Evolutionary conservation across 2,888 invertebrate genomes (phyloP), one percentile per base, ranked within the genome.

Genomic region (Hydriomena furcata): DNA sequence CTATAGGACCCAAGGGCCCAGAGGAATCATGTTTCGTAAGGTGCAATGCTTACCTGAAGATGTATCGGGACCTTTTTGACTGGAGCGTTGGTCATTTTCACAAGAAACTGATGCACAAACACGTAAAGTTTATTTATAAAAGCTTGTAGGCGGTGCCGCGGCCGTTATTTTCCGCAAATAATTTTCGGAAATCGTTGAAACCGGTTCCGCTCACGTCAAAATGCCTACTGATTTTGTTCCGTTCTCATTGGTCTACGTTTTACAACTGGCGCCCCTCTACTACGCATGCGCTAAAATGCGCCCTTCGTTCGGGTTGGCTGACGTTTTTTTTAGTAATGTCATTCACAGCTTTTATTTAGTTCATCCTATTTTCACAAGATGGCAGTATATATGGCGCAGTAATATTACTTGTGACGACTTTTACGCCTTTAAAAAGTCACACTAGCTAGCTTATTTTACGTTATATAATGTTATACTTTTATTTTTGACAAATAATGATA

Each of bases 41-140:
- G n/a, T n/a, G 76, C 49, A 13, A 55, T 40, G 7, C 91, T 93
- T 87, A 98, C 95, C 94, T 97, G 96, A 76, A 97, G 92, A 89
- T 98, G 98, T 79, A 98, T 97, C 52, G 98, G 98, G 55, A 98
- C 97, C 91, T 98, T 98, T 89, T 98, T 98, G 65, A 97, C 97
- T 61, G 97, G 97, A 63, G 96, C 96, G 79, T 70, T 83, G 24
- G 41, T 68, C 94, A 94, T 95, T 80, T 84, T 89, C 63, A 73
- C 72, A 56, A 23, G 76, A 73, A 79, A 85, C 82, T 34, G 71
- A 67, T 70, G 66, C 84, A 88, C 85, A 66, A 72, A 71, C 78
- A 82, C 80, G 71, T 71, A 71, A 42, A 37, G 62, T 79, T 79
- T 84, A 84, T 84, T 84, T 80, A 71, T 77, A 80, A 79, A 74